A percentile compares a stretch with the other conserved stretches of the same genome.
Conservation (phyloP, 2,888 invertebrate genomes). For the Horisme vitalbata region DNA sequence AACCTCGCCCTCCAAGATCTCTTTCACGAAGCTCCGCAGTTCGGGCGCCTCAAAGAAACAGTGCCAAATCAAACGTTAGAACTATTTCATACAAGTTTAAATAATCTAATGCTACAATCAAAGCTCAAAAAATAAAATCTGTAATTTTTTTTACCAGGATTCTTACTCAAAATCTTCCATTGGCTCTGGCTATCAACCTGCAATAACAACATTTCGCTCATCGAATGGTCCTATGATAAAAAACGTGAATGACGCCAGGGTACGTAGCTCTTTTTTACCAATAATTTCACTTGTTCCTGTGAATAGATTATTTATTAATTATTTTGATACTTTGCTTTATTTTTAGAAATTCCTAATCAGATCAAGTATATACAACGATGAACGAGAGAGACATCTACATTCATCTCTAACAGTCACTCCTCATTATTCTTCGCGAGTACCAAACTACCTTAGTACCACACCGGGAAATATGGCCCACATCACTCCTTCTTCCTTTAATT, state of each 20-base stretch:
- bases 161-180: constrained; percentile 35
- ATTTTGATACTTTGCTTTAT: background rate
- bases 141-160: too few relatives aligned
- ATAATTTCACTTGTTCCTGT: too few relatives aligned
- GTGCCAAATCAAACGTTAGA: constrained; percentile 37
- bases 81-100: too few relatives aligned
- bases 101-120: too few relatives aligned
- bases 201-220: constrained; percentile 53
- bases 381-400: constrained; percentile 45
- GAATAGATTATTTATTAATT: background rate
- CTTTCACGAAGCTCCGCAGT: constrained; percentile 33
- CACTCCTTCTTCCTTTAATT: constrained; percentile 39
- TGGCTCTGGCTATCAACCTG: constrained; percentile 29
- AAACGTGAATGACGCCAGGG: constrained; percentile 64
- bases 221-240: constrained; percentile 58
- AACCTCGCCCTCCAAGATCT: constrained; percentile 47
- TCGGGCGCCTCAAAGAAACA: constrained; percentile 31
- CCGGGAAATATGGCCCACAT: constrained; percentile 32
- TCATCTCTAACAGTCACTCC: constrained; percentile 54
- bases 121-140: too few relatives aligned
- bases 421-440: constrained; percentile 37
- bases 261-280: constrained; percentile 31
- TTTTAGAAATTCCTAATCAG: constrained; percentile 57
- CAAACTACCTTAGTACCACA: constrained; percentile 31
- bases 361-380: constrained; percentile 48